Percentiles rank a stretch among this genome's conserved stretches.
Conservation (phyloP, 2,113 vertebrate species). For the Sceloporus undulatus region DNA sequence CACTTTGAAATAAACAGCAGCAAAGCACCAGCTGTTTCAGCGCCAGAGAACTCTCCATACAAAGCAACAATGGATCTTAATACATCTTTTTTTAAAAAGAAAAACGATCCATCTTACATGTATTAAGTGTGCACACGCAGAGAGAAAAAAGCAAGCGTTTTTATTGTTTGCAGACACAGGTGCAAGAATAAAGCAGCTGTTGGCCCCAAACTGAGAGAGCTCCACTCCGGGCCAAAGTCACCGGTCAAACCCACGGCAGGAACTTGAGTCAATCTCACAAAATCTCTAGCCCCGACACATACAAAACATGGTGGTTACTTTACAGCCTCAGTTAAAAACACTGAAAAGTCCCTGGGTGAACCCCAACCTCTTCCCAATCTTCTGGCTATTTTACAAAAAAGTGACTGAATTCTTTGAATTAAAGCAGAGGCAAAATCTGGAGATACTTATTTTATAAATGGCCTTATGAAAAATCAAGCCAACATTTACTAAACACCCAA, state of each 20-base stretch:
- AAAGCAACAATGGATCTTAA: slow-evolving; percentile 24
- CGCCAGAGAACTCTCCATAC: neutral
- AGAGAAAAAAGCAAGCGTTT: neutral
- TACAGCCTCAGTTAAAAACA: neutral
- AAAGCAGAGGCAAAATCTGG: neutral
- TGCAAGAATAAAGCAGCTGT: slow-evolving; percentile 4
- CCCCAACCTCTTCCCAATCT: no score
- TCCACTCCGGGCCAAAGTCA: neutral
- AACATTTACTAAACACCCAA: neutral
- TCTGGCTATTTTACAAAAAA: neutral
- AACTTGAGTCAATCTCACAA: neutral
- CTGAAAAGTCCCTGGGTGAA: neutral
- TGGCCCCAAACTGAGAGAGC: neutral
- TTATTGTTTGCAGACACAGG: slow-evolving; percentile 33
- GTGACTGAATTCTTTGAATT: no score
- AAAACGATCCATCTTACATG: neutral
- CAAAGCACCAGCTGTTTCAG: slow-evolving; percentile 32
- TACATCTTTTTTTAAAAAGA: slow-evolving; percentile 2
- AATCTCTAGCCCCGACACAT: no score
- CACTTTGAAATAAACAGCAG: neutral
- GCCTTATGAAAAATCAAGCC: neutral
- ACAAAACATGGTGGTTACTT: neutral
- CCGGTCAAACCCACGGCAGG: neutral
- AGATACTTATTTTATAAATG: neutral
- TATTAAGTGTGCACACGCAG: neutral